Percentiles rank a stretch among this genome's conserved stretches.
Conservation (phyloP, 2,888 invertebrate genomes). For the Andricus quercusramuli region DNA sequence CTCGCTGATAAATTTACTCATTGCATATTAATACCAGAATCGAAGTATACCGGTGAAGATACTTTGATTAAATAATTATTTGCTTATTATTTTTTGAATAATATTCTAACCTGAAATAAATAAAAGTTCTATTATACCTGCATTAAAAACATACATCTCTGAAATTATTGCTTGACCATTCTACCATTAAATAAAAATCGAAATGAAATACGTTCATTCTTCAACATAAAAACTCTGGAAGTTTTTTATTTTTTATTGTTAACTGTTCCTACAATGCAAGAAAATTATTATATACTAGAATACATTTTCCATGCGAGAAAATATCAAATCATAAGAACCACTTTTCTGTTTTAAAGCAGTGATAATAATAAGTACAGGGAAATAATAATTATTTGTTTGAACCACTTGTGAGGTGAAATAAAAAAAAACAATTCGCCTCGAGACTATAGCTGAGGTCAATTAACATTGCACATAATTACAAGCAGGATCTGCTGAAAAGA, state of each 20-base stretch:
- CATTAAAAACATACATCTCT: too few species aligned
- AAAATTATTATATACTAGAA: not conserved
- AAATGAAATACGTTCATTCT: not conserved
- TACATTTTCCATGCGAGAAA: not conserved
- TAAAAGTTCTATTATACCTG: too few species aligned
- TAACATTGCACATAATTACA: not conserved
- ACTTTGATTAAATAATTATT: too few species aligned
- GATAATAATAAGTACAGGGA: not conserved
- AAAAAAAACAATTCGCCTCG: not conserved
- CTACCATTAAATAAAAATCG: not conserved
- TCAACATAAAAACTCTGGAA: not conserved
- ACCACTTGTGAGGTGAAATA: not conserved
- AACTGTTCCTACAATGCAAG: not conserved
- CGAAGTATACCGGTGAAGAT: too few species aligned
- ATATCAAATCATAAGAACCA: not conserved
- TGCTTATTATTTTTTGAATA: too few species aligned
- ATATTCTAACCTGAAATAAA: too few species aligned
- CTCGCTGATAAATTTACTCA: too few species aligned
- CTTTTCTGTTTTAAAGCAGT: not conserved
- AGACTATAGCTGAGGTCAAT: not conserved
- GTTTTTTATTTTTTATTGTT: not conserved
- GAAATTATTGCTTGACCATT: too few species aligned
- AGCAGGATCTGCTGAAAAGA: not conserved
- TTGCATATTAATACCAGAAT: too few species aligned
- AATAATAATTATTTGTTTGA: not conserved